A percentile compares a stretch with the other conserved stretches of the same genome.
phyloP scores from a whole-genome alignment of 1,140 invertebrate species.

The Theocolax elegans region DNA sequence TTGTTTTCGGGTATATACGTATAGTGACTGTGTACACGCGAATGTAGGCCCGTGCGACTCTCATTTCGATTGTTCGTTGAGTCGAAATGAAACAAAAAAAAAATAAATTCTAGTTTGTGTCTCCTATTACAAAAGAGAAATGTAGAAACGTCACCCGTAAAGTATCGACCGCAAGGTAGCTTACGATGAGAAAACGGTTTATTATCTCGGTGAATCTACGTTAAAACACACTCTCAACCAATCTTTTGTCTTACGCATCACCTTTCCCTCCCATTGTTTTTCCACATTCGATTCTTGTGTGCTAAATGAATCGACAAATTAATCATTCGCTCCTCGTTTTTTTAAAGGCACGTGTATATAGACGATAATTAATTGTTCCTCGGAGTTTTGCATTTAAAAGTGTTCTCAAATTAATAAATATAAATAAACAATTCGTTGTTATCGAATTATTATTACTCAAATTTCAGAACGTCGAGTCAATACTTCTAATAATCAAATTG shows the following conservation, averaged over 20 bases:
- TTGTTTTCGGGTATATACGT: constrained; percentile 32
- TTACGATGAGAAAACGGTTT: constrained; percentile 38
- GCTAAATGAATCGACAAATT: constrained; percentile 37
- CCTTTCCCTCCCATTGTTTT: constrained; percentile 38
- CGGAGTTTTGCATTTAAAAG: no score
- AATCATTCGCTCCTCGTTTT: constrained; percentile 16
- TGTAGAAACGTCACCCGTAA: constrained; percentile 35
- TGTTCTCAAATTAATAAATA: no score
- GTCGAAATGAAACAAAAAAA: constrained; percentile 26
- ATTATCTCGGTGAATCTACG: constrained; percentile 36
- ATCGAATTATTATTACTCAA: no score
- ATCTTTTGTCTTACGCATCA: constrained; percentile 40
- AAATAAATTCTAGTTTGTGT: constrained; percentile 23
- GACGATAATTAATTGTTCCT: no score
- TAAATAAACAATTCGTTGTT: no score
- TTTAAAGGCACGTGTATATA: neutral
- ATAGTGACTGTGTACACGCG: neutral
- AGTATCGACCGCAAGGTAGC: constrained; percentile 10
- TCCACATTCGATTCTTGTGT: neutral
- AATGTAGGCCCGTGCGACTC: constrained; percentile 19
- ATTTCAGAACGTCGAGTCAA: no score
- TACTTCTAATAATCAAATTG: no score
- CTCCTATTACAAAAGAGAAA: constrained; percentile 39
- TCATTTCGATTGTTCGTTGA: constrained; percentile 33
- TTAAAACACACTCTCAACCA: constrained; percentile 24